These are phyloP conservation scores for Torymus auratus DNA, from an alignment of 2,888 invertebrate genomes.

Conservation along the genomic window DNA sequence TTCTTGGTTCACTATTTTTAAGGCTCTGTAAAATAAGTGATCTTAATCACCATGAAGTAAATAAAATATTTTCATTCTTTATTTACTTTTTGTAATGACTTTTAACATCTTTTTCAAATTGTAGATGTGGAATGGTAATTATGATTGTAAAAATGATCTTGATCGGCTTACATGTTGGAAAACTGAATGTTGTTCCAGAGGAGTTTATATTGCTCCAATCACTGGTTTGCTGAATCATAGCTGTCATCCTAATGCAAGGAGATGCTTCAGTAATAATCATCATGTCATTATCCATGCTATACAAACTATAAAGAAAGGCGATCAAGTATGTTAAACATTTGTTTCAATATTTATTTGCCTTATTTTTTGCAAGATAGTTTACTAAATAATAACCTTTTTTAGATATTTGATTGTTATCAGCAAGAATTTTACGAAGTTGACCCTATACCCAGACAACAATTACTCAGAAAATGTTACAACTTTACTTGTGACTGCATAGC, in stretches of 20 bases:
- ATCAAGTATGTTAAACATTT: constrained; percentile 20
- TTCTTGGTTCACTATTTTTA: constrained; percentile 23
- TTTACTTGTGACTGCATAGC: constrained; percentile 34
- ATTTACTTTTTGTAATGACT: too few relatives aligned
- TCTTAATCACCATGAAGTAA: constrained; percentile 23
- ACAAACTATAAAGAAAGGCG: constrained; percentile 23
- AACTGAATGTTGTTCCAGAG: constrained; percentile 29
- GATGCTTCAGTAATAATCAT: constrained; percentile 22
- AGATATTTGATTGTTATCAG: constrained; percentile 38
- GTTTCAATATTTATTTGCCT: too few relatives aligned
- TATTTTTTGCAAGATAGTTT: too few relatives aligned
- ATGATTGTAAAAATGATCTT: background rate
- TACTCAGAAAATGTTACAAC: constrained; percentile 12
- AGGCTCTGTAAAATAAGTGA: constrained; percentile 21
- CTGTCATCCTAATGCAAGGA: constrained; percentile 36
- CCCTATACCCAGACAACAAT: background rate
- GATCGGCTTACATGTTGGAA: constrained; percentile 14
- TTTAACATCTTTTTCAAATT: background rate
- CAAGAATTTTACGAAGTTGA: constrained; percentile 1
- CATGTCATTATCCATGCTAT: constrained; percentile 32
- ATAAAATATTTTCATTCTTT: background rate
- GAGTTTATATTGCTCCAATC: constrained; percentile 41
- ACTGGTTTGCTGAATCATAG: constrained; percentile 46
- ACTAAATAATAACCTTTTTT: background rate
- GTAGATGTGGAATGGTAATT: constrained; percentile 38